These are phyloP conservation scores for Ptyas mucosa DNA, from an alignment of 2,113 vertebrate species.

Conservation along the genomic window DNA sequence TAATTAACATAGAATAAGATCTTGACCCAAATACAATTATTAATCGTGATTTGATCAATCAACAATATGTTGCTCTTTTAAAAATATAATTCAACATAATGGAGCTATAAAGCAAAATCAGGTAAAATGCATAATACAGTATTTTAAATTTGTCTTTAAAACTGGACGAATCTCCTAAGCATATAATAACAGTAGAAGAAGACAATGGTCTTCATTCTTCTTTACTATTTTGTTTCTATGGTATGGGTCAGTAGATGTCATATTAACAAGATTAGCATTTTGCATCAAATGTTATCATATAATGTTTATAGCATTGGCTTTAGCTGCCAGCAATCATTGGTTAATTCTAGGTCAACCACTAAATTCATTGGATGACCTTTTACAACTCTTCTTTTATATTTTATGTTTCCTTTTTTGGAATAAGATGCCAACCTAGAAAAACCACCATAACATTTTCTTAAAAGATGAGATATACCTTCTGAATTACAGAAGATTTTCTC, in stretches of 20 bases:
- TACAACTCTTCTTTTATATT: neutral
- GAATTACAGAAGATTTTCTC: neutral
- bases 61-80: neutral
- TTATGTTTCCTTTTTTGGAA: neutral
- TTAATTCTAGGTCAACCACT: neutral
- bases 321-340: neutral
- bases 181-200: neutral
- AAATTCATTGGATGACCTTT: neutral
- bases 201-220: conserved; percentile 41
- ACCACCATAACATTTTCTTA: neutral
- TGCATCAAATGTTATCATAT: neutral
- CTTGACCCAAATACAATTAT: conserved; percentile 1
- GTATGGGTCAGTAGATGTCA: neutral
- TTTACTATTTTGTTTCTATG: neutral
- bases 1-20: neutral
- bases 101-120: neutral
- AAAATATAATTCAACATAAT: neutral
- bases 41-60: neutral
- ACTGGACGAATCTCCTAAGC: neutral
- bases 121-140: neutral
- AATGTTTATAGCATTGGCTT: neutral
- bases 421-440: neutral
- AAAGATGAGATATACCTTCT: neutral
- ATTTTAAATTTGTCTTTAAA: neutral
- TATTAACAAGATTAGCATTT: neutral